Evolutionary conservation across 2,797 vertebrate genomes (phyloP).

Genomic region (Crenichthys baileyi): DNA sequence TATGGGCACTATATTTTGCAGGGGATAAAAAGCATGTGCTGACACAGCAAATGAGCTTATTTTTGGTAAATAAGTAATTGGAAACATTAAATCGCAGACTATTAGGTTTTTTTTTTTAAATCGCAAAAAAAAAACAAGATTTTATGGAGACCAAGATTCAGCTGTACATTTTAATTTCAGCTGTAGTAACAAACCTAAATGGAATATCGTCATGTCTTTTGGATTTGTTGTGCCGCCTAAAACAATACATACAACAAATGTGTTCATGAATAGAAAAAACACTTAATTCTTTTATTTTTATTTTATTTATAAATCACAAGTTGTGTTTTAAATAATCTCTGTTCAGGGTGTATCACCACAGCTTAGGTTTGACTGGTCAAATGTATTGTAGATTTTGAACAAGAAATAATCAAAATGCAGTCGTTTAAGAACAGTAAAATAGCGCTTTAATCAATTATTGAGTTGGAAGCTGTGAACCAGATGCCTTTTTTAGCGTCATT

Average conservation of each 20-base stretch:
- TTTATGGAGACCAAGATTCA: not conserved
- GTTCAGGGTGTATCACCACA: not conserved
- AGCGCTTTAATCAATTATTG: too few relatives aligned
- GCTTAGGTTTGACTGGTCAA: not conserved
- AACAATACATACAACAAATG: too few relatives aligned
- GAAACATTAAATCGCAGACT: not conserved
- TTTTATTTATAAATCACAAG: not conserved
- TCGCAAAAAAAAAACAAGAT: too few relatives aligned
- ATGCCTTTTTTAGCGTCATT: too few relatives aligned
- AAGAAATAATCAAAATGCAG: not conserved
- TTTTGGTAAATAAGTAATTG: not conserved
- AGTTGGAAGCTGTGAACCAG: too few relatives aligned
- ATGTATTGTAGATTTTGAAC: too few relatives aligned
- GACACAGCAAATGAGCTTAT: not conserved
- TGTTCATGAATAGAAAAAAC: too few relatives aligned
- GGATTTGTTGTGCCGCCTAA: too few relatives aligned
- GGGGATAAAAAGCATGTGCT: not conserved
- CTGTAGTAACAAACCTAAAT: not conserved
- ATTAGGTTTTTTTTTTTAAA: too few relatives aligned
- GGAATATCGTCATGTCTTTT: too few relatives aligned
- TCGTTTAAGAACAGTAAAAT: not conserved
- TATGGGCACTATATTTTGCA: not conserved
- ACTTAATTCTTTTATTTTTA: too few relatives aligned
- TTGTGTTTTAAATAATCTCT: not conserved
- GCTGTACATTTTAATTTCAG: not conserved